Evolutionary conservation across 2,888 invertebrate genomes (phyloP).

Genomic region (Cosmia trapezina): DNA sequence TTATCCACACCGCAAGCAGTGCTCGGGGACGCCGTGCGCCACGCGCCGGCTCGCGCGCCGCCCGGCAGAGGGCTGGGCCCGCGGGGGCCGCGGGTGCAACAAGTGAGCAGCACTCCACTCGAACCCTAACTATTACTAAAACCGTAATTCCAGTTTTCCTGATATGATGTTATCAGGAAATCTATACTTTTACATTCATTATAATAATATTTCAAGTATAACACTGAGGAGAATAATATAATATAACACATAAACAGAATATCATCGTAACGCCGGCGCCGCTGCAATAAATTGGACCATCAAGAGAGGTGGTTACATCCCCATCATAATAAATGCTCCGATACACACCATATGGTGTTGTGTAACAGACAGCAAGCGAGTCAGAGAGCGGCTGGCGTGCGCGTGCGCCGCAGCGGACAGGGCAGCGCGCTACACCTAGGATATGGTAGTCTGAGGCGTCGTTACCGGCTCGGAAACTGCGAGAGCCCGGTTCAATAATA

Average conservation of each 20-base stretch:
- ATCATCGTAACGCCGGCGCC: neutral
- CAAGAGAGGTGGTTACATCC: neutral
- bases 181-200: conserved; percentile 8
- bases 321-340: conserved; percentile 13
- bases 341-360: neutral
- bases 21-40: neutral
- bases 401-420: too few species aligned
- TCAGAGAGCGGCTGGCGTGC: neutral
- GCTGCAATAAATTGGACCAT: neutral
- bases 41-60: neutral
- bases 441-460: neutral
- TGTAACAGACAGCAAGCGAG: too few species aligned
- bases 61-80: neutral
- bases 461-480: neutral
- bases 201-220: conserved; percentile 1
- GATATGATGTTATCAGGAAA: too few species aligned
- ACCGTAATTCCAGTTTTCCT: neutral
- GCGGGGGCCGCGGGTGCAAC: neutral
- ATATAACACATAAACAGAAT: conserved; percentile 14
- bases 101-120: neutral
- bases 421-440: neutral
- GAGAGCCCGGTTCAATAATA: neutral
- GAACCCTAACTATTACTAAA: neutral
- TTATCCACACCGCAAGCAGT: neutral
- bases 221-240: conserved; percentile 2